These are phyloP conservation scores for Atrina japonica DNA, from an alignment of 2,888 invertebrate genomes.

Conservation along the genomic window DNA sequence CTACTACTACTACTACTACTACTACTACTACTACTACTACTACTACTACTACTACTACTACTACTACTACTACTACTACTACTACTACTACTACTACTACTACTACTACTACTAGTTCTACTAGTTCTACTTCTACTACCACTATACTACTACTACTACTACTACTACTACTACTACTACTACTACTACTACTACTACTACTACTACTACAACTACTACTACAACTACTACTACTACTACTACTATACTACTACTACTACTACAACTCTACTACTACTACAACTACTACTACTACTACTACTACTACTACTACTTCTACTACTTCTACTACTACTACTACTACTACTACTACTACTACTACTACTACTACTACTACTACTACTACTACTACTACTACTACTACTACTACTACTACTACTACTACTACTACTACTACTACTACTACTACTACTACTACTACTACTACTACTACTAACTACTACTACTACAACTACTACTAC, in stretches of 20 bases:
- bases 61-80: constrained; percentile 24
- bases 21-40: constrained; percentile 20
- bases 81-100: constrained; percentile 21
- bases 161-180: constrained; percentile 11
- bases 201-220: constrained; percentile 16
- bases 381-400: constrained; percentile 18
- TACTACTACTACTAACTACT: constrained; percentile 39
- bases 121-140: constrained; percentile 21
- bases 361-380: constrained; percentile 26
- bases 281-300: no score
- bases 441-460: constrained; percentile 41
- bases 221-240: no score
- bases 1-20: constrained; percentile 21
- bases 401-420: constrained; percentile 27
- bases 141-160: no score
- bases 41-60: constrained; percentile 19
- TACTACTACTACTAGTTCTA: constrained; percentile 20
- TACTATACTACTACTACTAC: no score
- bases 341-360: constrained; percentile 21
- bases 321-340: constrained; percentile 21
- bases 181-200: constrained; percentile 21
- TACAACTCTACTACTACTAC: no score
- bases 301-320: constrained; percentile 17
- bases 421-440: constrained; percentile 40
- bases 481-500: constrained; percentile 31